A percentile compares a stretch with the other conserved stretches of the same genome.
These are phyloP conservation scores for Cephalopachus bancanus DNA, from an alignment of 2,797 vertebrate genomes.

Conservation along the genomic window DNA sequence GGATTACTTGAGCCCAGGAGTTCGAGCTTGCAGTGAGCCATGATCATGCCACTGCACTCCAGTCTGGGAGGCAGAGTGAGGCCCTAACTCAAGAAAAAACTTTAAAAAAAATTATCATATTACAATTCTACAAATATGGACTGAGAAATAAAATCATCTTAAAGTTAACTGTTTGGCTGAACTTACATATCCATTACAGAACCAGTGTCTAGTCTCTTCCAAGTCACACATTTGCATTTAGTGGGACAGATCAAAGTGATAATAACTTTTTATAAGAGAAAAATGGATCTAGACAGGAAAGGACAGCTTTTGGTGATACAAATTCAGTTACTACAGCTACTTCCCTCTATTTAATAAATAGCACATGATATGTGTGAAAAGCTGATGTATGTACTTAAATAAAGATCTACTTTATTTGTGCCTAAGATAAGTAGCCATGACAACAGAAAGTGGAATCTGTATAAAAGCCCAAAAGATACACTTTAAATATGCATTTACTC, in stretches of 20 bases:
- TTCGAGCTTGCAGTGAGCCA: too few species aligned
- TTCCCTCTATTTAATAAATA: constrained; percentile 63
- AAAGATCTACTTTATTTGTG: constrained; percentile 43
- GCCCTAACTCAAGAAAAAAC: too few species aligned
- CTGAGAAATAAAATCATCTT: constrained; percentile 3
- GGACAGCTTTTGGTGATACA: not conserved
- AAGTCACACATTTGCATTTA: not conserved
- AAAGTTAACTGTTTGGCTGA: constrained; percentile 7
- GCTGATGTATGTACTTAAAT: not conserved
- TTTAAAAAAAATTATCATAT: not conserved
- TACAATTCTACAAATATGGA: not conserved
- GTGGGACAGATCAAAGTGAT: constrained; percentile 27
- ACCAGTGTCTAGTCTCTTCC: not conserved
- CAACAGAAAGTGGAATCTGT: constrained; percentile 21
- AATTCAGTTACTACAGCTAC: constrained; percentile 42
- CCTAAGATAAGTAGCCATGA: constrained; percentile 48
- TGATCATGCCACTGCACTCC: too few species aligned
- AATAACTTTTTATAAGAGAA: constrained; percentile 26
- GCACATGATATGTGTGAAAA: not conserved
- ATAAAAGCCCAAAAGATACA: constrained; percentile 30
- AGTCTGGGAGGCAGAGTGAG: too few species aligned
- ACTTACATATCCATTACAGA: not conserved
- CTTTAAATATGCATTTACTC: constrained; percentile 4
- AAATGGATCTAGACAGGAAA: not conserved
- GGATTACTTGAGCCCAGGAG: too few species aligned